phyloP scores from a whole-genome alignment of 2,797 vertebrate species.

The Saxicola maurus region DNA sequence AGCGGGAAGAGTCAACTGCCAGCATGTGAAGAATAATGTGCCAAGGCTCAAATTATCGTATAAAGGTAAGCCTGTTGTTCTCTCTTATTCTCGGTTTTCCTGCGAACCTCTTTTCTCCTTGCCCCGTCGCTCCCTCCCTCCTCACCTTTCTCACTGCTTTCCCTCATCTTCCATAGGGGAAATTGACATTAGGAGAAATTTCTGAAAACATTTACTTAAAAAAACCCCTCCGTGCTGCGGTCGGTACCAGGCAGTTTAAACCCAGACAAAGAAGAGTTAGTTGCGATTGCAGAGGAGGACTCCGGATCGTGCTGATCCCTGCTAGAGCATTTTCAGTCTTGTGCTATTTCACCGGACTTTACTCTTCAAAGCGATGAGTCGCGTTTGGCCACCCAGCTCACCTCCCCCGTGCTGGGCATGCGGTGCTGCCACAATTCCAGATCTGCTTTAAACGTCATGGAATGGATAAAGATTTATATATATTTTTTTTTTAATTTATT shows the following conservation, averaged over 20 bases:
- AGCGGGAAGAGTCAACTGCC: slow-evolving; percentile 73
- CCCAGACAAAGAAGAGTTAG: slow-evolving; percentile 75
- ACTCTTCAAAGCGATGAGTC: slow-evolving; percentile 3
- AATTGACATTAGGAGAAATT: neutral
- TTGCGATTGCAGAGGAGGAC: slow-evolving; percentile 50
- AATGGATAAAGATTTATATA: neutral
- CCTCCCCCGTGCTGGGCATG: neutral
- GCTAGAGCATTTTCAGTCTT: neutral
- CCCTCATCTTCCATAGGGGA: neutral
- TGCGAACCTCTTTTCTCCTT: neutral
- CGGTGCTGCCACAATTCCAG: neutral
- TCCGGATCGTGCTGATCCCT: slow-evolving; percentile 24
- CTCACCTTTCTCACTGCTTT: neutral
- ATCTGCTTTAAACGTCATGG: neutral
- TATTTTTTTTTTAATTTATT: neutral
- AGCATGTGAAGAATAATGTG: slow-evolving; percentile 85
- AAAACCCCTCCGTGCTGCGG: neutral
- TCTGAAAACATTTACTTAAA: neutral
- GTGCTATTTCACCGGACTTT: slow-evolving; percentile 42
- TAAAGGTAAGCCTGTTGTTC: slow-evolving; percentile 83
- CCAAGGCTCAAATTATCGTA: slow-evolving; percentile 91
- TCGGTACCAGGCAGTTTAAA: slow-evolving; percentile 54
- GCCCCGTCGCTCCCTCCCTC: neutral
- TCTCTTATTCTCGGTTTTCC: slow-evolving; percentile 6
- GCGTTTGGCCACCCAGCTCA: neutral